These are phyloP conservation scores for Tipula unca DNA, from an alignment of 2,888 invertebrate genomes.

Conservation along the genomic window DNA sequence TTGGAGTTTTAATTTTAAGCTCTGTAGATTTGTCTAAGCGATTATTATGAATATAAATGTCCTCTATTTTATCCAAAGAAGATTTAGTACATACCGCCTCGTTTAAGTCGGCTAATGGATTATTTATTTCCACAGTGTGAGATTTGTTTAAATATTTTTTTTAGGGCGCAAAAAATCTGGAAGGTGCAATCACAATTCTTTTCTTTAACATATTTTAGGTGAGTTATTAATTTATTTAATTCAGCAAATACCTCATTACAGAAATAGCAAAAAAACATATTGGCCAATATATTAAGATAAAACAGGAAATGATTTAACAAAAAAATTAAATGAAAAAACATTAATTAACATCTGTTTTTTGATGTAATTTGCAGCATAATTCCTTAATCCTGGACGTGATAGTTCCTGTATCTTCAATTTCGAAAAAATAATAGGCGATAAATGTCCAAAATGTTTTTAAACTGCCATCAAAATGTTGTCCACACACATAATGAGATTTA, in stretches of 20 bases:
- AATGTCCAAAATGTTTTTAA: conserved; percentile 16
- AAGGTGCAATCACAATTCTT: neutral
- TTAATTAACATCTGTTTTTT: neutral
- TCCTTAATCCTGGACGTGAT: neutral
- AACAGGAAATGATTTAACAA: neutral
- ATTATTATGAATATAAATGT: neutral
- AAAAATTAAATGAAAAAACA: neutral
- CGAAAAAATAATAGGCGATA: neutral
- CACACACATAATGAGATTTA: neutral
- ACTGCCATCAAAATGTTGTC: neutral
- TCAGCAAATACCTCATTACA: neutral
- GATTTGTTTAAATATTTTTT: neutral
- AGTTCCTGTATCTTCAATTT: neutral
- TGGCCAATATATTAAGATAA: neutral
- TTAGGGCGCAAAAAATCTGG: neutral
- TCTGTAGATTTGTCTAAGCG: neutral
- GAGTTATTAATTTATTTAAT: neutral
- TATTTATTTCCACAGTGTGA: conserved; percentile 10
- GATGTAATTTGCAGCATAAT: neutral
- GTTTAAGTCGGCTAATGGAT: neutral
- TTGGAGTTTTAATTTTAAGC: neutral
- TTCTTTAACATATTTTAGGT: neutral
- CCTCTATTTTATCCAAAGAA: neutral
- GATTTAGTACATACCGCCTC: neutral
- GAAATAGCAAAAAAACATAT: neutral